phyloP scores from a whole-genome alignment of 2,797 vertebrate species.

The Sandelia bainsii region DNA sequence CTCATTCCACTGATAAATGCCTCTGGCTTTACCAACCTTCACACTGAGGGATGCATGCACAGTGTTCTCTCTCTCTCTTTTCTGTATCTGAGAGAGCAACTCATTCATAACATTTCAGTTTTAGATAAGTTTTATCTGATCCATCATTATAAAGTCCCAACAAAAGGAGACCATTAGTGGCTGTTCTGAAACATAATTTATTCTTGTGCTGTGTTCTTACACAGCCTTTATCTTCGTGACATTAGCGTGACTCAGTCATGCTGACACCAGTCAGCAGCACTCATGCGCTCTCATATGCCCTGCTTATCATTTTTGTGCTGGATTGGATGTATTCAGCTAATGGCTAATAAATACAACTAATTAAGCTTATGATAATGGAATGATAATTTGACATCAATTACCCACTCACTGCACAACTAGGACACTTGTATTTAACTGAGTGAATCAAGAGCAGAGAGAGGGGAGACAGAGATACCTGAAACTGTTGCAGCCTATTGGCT shows the following conservation, averaged over 20 bases:
- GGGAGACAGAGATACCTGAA: conserved; percentile 58
- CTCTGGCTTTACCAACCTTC: conserved; percentile 71
- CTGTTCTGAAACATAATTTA: conserved; percentile 41
- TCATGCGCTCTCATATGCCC: conserved; percentile 30
- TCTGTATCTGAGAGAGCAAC: conserved; percentile 17
- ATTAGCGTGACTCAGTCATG: conserved; percentile 39
- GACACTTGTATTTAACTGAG: conserved; percentile 56
- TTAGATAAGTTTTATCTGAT: conserved; percentile 48
- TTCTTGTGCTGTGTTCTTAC: conserved; percentile 29
- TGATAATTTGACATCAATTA: conserved; percentile 73
- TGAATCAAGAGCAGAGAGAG: conserved; percentile 38
- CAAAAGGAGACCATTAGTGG: conserved; percentile 32
- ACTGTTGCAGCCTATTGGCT: conserved; percentile 57
- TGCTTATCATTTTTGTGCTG: conserved; percentile 53
- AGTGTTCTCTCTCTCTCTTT: conserved; percentile 20
- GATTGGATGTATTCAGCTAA: conserved; percentile 59
- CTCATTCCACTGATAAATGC: conserved; percentile 78
- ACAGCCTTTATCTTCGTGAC: conserved; percentile 56
- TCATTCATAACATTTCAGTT: conserved; percentile 39
- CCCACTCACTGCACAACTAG: conserved; percentile 55
- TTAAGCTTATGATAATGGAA: conserved; percentile 72
- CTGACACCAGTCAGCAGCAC: conserved; percentile 42
- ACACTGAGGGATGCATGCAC: conserved; percentile 47
- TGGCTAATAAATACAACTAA: conserved; percentile 78
- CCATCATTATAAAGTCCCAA: conserved; percentile 27